These are phyloP conservation scores for Sylvia atricapilla DNA, from an alignment of 2,113 vertebrate genomes.

Conservation along the genomic window DNA sequence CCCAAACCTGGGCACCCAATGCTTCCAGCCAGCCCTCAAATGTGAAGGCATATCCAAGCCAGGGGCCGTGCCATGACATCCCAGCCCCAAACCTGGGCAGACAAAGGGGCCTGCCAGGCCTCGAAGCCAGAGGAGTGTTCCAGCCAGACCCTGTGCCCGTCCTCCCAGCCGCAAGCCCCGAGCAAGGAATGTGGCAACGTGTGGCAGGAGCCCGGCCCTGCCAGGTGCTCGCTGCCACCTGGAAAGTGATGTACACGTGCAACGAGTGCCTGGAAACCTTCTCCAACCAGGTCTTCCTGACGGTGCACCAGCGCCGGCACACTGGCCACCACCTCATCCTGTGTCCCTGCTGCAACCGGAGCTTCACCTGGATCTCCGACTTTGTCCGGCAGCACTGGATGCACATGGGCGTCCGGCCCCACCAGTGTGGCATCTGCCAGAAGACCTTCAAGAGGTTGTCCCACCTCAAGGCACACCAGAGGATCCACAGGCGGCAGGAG, in stretches of 20 bases:
- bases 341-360: conserved; percentile 11
- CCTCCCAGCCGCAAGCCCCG: neutral
- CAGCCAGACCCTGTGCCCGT: neutral
- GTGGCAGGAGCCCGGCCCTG: neutral
- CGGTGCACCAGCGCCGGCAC: neutral
- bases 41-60: too few relatives aligned
- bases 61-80: neutral
- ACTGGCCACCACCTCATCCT: neutral
- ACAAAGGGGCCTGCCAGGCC: neutral
- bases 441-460: neutral
- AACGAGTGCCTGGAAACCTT: conserved; percentile 7
- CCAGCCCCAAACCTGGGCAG: neutral
- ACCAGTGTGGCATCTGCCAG: neutral
- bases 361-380: neutral
- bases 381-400: neutral
- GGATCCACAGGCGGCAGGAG: neutral
- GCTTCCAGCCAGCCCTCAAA: too few relatives aligned
- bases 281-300: conserved; percentile 24
- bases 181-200: neutral
- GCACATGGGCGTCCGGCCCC: neutral
- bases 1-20: too few relatives aligned
- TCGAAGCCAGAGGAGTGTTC: neutral
- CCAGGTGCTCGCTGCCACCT: fast-evolving
- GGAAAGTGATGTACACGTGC: neutral
- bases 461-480: neutral